These are phyloP conservation scores for Rhimphoctona megacephalus DNA, from an alignment of 2,888 invertebrate species.

Conservation along the genomic window DNA sequence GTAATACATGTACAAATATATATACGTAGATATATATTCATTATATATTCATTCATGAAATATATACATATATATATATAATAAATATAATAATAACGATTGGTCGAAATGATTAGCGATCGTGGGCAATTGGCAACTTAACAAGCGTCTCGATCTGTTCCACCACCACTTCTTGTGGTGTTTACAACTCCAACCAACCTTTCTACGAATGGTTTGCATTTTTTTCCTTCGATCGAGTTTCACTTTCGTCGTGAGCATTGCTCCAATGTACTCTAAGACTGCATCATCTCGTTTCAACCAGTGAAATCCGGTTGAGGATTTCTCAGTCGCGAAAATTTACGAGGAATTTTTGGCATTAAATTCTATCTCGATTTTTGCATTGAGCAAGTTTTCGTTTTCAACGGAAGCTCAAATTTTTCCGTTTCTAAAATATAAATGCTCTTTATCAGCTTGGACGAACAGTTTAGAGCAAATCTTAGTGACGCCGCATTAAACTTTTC, in stretches of 20 bases:
- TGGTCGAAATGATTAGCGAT: conserved; percentile 54
- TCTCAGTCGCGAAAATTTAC: not conserved
- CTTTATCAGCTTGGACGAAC: not conserved
- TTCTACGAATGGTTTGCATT: conserved; percentile 33
- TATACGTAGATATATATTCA: not conserved
- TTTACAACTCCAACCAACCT: conserved; percentile 43
- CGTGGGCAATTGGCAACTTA: conserved; percentile 32
- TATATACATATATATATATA: conserved; percentile 12
- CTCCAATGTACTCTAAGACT: conserved; percentile 27
- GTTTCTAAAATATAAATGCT: not conserved
- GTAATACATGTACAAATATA: not conserved
- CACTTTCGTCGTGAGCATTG: conserved; percentile 56
- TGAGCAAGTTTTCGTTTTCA: not conserved
- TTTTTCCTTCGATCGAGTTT: conserved; percentile 53
- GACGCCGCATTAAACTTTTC: too few relatives aligned
- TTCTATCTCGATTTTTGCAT: not conserved
- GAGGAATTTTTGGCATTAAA: not conserved
- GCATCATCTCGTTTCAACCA: conserved; percentile 26
- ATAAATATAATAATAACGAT: conserved; percentile 37
- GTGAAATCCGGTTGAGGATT: conserved; percentile 34
- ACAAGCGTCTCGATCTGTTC: conserved; percentile 37
- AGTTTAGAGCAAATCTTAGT: too few relatives aligned
- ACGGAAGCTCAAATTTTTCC: too few relatives aligned
- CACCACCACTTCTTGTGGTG: conserved; percentile 31
- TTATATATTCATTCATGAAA: conserved; percentile 6